phyloP scores from a whole-genome alignment of 2,797 vertebrate species.

The Chiloscyllium punctatum region DNA sequence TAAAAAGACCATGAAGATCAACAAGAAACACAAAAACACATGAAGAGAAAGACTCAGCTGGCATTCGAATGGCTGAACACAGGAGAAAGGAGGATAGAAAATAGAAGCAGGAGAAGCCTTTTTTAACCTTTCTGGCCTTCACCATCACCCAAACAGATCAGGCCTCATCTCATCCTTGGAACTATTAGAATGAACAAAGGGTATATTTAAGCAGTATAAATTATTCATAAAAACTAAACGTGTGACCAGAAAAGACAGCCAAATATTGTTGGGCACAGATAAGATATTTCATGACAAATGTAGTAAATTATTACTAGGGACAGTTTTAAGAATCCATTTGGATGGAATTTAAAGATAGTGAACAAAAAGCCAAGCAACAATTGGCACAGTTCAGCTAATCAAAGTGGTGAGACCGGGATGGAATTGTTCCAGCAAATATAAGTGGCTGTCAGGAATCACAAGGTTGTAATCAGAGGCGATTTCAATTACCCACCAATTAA shows the following conservation, averaged over 20 bases:
- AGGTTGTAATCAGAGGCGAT: conserved; percentile 29
- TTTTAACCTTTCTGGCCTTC: too few relatives aligned
- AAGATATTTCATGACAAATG: not conserved
- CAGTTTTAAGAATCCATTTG: not conserved
- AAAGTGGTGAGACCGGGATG: not conserved
- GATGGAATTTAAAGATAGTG: not conserved
- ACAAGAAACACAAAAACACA: not conserved
- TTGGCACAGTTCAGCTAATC: conserved; percentile 23
- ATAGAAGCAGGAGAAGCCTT: too few relatives aligned
- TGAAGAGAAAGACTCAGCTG: not conserved
- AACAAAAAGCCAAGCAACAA: not conserved
- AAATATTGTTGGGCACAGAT: not conserved
- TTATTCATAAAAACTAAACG: too few relatives aligned
- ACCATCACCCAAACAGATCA: too few relatives aligned
- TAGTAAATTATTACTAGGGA: not conserved
- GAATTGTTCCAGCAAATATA: conserved; percentile 23
- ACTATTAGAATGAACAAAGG: not conserved
- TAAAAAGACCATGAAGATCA: not conserved
- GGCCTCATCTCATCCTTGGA: too few relatives aligned
- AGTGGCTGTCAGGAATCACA: conserved; percentile 19
- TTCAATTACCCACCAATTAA: conserved; percentile 37
- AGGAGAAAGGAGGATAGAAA: too few relatives aligned
- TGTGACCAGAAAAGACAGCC: not conserved
- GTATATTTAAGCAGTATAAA: not conserved
- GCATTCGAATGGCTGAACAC: not conserved